Conservation (phyloP, 2,888 invertebrate genomes). For the Acronicta leporina region DNA sequence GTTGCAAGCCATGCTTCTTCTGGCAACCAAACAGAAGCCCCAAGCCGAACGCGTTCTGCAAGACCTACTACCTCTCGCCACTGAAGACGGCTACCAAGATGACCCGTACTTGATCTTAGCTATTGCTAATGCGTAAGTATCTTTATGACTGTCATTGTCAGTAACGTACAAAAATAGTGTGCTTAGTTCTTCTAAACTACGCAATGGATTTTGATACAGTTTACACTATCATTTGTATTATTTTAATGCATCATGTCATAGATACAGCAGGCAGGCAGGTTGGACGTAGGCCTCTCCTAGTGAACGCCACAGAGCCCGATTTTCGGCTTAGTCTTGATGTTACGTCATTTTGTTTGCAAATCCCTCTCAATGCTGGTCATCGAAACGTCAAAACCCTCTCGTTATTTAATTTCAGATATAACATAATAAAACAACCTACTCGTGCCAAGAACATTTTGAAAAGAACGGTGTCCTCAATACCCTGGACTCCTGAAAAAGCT, state of each 20-base stretch:
- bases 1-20: slow-evolving; percentile 93
- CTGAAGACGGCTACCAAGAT: slow-evolving; percentile 92
- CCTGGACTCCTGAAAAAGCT: slow-evolving; percentile 98
- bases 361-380: too few species aligned
- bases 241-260: too few species aligned
- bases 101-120: slow-evolving; percentile 96
- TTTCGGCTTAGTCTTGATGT: too few species aligned
- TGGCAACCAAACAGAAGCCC: slow-evolving; percentile 95
- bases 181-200: too few species aligned
- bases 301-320: too few species aligned
- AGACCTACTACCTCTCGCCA: slow-evolving; percentile 91
- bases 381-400: neutral
- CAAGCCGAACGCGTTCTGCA: slow-evolving; percentile 95
- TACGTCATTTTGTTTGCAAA: too few species aligned
- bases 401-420: slow-evolving; percentile 88
- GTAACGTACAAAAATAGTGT: too few species aligned
- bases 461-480: slow-evolving; percentile 93
- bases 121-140: slow-evolving; percentile 91
- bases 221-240: too few species aligned
- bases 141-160: too few species aligned
- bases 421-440: slow-evolving; percentile 96
- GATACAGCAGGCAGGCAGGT: too few species aligned
- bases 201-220: too few species aligned
- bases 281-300: too few species aligned
- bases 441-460: slow-evolving; percentile 98